Evolutionary conservation across 2,113 vertebrate species (phyloP).

Genomic region (Puffinus mauretanicus): DNA sequence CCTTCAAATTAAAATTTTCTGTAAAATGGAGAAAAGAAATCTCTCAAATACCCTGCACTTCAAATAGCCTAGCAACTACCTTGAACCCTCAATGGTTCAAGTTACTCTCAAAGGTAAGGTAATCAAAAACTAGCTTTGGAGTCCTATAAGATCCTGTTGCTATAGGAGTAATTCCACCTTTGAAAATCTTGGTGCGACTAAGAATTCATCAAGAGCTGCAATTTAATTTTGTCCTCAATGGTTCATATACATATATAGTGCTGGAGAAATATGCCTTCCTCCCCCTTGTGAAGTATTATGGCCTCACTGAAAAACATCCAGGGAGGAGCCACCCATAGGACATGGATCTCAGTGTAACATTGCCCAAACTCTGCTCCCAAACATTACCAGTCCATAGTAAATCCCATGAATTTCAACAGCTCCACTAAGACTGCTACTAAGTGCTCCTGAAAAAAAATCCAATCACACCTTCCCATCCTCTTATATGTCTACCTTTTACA

Average conservation of each 20-base stretch:
- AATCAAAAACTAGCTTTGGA: conserved; percentile 28
- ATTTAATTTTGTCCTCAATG: neutral
- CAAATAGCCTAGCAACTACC: conserved; percentile 12
- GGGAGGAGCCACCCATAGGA: neutral
- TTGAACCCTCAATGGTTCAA: conserved; percentile 30
- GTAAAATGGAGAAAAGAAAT: conserved; percentile 4
- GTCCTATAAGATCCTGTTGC: neutral
- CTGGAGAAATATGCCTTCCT: neutral
- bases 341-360: neutral
- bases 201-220: conserved; percentile 1
- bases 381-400: neutral
- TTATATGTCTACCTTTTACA: neutral
- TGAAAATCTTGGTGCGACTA: neutral
- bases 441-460: neutral
- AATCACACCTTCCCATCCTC: neutral
- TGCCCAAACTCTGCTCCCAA: neutral
- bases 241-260: neutral
- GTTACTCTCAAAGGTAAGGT: conserved; percentile 13
- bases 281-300: neutral
- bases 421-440: neutral
- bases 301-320: neutral
- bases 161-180: conserved; percentile 4
- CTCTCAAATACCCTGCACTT: neutral
- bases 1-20: conserved; percentile 30
- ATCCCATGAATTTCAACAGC: neutral